These are phyloP conservation scores for Gavialis gangeticus DNA, from an alignment of 2,113 vertebrate species.

Conservation along the genomic window DNA sequence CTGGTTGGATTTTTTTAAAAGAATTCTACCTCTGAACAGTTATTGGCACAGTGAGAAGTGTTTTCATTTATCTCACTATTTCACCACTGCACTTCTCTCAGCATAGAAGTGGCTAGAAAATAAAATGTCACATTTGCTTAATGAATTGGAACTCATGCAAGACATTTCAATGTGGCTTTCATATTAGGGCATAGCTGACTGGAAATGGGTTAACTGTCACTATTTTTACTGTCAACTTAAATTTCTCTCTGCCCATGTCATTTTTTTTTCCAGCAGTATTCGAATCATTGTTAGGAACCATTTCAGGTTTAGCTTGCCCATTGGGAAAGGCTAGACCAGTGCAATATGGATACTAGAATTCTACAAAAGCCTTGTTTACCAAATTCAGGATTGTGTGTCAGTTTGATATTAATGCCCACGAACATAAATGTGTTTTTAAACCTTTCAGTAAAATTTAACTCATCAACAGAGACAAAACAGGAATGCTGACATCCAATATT, in stretches of 20 bases:
- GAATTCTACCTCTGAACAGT: background rate
- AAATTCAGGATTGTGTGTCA: conserved; percentile 20
- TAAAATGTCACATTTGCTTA: conserved; percentile 80
- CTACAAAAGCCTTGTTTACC: conserved; percentile 9
- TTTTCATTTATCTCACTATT: conserved; percentile 70
- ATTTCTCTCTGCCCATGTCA: conserved; percentile 53
- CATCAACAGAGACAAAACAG: background rate
- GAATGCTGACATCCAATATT: background rate
- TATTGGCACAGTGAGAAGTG: conserved; percentile 22
- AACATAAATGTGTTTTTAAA: background rate
- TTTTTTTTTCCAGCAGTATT: conserved; percentile 26
- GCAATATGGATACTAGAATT: background rate
- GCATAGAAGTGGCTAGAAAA: conserved; percentile 74
- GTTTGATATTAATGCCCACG: conserved; percentile 11
- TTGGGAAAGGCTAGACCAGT: conserved; percentile 8
- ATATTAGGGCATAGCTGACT: conserved; percentile 62
- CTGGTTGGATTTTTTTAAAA: no score
- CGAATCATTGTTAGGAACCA: conserved; percentile 61
- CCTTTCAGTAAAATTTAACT: background rate
- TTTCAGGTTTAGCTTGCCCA: conserved; percentile 26
- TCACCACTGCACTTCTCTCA: conserved; percentile 60
- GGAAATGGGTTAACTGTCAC: conserved; percentile 76
- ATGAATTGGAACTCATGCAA: conserved; percentile 76
- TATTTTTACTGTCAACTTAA: conserved; percentile 76
- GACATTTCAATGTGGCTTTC: conserved; percentile 75